phyloP scores from a whole-genome alignment of 2,113 vertebrate species.

The Turnix velox region DNA sequence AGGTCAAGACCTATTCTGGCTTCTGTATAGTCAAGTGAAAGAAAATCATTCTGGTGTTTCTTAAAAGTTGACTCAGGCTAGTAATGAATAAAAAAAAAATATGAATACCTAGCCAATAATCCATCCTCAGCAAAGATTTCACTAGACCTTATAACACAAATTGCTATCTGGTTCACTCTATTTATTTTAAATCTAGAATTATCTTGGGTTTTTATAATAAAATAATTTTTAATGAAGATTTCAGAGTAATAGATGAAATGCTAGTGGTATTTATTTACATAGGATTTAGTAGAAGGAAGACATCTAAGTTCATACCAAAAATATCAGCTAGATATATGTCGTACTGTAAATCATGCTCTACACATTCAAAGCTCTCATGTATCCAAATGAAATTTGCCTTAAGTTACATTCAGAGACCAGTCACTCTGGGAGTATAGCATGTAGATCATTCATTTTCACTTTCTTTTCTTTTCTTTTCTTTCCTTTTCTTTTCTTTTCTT shows the following conservation, averaged over 20 bases:
- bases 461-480: not conserved
- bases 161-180: slow-evolving; percentile 29
- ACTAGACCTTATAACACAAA: slow-evolving; percentile 46
- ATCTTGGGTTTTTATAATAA: slow-evolving; percentile 44
- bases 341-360: not conserved
- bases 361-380: not conserved
- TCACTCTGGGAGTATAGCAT: not conserved
- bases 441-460: not conserved
- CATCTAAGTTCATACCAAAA: slow-evolving; percentile 16
- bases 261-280: slow-evolving; percentile 16
- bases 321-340: not conserved
- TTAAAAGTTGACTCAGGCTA: slow-evolving; percentile 17
- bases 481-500: not conserved
- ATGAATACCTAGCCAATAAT: slow-evolving; percentile 32
- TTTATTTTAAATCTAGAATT: slow-evolving; percentile 49
- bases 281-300: slow-evolving; percentile 20
- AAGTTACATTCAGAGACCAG: slow-evolving; percentile 13
- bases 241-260: slow-evolving; percentile 22
- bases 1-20: not conserved
- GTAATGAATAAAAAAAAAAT: slow-evolving; percentile 31
- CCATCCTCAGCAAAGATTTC: slow-evolving; percentile 1
- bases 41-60: not conserved
- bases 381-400: not conserved
- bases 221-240: slow-evolving; percentile 32
- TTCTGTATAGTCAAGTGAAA: not conserved